Evolutionary conservation across 2,888 invertebrate genomes (phyloP).

Genomic region (Congeria kusceri): DNA sequence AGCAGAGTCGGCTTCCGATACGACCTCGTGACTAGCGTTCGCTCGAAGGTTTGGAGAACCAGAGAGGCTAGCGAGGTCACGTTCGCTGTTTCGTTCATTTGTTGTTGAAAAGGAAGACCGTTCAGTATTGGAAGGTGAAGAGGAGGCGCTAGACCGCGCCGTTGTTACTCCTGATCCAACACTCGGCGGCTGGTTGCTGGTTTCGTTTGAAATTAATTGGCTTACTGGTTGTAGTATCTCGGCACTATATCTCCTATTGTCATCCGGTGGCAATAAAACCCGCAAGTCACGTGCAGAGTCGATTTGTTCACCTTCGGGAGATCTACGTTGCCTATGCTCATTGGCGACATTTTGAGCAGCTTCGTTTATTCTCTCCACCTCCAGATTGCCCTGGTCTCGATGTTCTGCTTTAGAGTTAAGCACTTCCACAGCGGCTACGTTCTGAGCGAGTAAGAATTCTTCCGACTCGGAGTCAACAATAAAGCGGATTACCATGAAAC

Average conservation of each 20-base stretch:
- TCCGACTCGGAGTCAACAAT: slow-evolving; percentile 55
- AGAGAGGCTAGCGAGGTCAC: neutral
- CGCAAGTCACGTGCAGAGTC: neutral
- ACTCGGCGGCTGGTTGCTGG: neutral
- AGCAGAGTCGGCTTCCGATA: neutral
- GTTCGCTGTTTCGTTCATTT: neutral
- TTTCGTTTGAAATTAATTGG: neutral
- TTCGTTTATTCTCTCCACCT: slow-evolving; percentile 45
- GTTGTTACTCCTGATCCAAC: neutral
- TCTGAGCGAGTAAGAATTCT: slow-evolving; percentile 30
- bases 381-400: slow-evolving; percentile 19
- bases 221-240: no score
- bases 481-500: slow-evolving; percentile 58
- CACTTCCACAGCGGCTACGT: slow-evolving; percentile 54
- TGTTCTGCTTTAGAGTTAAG: slow-evolving; percentile 38
- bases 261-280: slow-evolving; percentile 15
- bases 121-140: neutral
- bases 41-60: neutral
- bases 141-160: neutral
- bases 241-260: neutral
- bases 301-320: neutral
- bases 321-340: neutral
- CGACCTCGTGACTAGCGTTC: neutral
- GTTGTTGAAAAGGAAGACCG: neutral
- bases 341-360: slow-evolving; percentile 8